Base-by-base conservation (phyloP, 1,140 invertebrate genomes). In the Neodiprion pinetum region DNA sequence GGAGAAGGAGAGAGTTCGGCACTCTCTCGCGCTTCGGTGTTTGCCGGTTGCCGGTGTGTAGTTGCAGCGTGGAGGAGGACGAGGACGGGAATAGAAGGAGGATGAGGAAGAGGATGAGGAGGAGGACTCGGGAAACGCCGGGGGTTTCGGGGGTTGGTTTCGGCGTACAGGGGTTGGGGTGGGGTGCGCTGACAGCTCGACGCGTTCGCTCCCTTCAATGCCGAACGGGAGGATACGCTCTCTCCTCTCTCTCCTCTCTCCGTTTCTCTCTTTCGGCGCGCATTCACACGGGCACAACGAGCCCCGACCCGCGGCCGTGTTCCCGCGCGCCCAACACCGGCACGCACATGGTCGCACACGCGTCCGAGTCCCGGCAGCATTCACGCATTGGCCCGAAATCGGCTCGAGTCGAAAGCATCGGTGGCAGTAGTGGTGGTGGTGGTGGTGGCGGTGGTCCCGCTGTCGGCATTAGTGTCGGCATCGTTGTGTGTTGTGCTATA, bases 151-250 rank as follows among this genome's bases (percentile, higher is more conserved):
- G 71, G 48, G 47, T 21, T 9, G 12, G 47, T n/a, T 21, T 72
- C n/a, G 12, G 47, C 14, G n/a, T 47, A 47, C 21, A 69, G 48
- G 83, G 83, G 80, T 82, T 76, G 83, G 77, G 80, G 81, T 81
- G 83, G 86, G 86, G 86, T 87, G 86, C 87, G 87, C 87, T 88
- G 87, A 88, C 87, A 88, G 87, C 87, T 88, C 86, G 85, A 86
- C 81, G 84, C 85, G 85, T 80, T 85, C 85, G 85, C 85, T 84
- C 83, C 84, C 80, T 61, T 84, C 80, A 77, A 79, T 78, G 82
- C 81, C 81, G 81, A 78, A 83, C 84, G 82, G 87, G 87, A 88
- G 87, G 87, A 88, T 88, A 88, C 87, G 87, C 83, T 86, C 83
- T 84, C 81, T 85, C 86, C 84, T 85, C 87, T 85, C 85, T 81